Conservation (phyloP, 2,888 invertebrate species). For the Dryobota labecula region DNA sequence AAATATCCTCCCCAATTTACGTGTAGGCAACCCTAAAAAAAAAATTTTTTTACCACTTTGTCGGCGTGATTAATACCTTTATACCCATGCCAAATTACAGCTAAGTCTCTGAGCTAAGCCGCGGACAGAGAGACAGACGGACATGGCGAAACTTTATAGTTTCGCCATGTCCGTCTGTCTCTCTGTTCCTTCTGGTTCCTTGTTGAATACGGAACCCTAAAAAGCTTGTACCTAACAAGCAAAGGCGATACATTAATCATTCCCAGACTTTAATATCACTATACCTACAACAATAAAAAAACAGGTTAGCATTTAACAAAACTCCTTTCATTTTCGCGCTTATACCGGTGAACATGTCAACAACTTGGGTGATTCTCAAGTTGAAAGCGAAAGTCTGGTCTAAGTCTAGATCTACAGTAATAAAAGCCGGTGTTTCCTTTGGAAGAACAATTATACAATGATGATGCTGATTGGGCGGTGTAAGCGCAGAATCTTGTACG, state of each 20-base stretch:
- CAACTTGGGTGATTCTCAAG: constrained; percentile 64
- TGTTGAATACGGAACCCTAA: no score
- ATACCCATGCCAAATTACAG: no score
- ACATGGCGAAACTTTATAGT: no score
- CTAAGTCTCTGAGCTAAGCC: no score
- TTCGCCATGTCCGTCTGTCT: no score
- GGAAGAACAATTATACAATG: constrained; percentile 67
- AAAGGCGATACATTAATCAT: constrained; percentile 44
- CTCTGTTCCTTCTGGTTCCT: no score
- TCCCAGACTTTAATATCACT: constrained; percentile 2
- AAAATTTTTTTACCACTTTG: no score
- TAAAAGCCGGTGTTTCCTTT: constrained; percentile 40
- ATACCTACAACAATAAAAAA: background rate
- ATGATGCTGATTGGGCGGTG: constrained; percentile 39
- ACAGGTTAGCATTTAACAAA: constrained; percentile 1
- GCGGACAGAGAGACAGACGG: no score
- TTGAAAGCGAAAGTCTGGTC: constrained; percentile 71
- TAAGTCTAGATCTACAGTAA: constrained; percentile 61
- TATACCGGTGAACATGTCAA: background rate
- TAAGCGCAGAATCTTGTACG: constrained; percentile 16
- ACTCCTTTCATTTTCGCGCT: constrained; percentile 30
- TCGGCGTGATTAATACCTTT: no score
- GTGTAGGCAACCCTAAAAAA: no score
- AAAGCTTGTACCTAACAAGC: background rate
- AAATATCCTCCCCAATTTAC: no score